Conservation (phyloP, 2,113 vertebrate genomes). For the Cervus canadensis region DNA sequence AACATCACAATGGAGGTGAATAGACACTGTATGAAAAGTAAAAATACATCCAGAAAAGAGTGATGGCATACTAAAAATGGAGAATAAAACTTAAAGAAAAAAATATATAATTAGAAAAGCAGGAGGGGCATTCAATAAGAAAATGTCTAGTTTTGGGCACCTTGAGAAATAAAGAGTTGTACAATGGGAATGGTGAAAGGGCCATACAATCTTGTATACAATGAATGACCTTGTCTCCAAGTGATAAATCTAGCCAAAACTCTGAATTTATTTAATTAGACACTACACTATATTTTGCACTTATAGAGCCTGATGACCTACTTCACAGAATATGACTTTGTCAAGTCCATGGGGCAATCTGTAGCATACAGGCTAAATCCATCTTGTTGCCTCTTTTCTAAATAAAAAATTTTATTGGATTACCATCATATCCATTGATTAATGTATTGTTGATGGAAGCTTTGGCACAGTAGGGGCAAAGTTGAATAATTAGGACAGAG, state of each 20-base stretch:
- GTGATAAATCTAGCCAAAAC: neutral
- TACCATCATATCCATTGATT: neutral
- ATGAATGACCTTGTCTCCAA: neutral
- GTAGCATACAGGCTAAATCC: neutral
- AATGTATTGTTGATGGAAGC: neutral
- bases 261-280: neutral
- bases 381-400: neutral
- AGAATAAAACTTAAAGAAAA: neutral
- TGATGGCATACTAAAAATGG: neutral
- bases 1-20: neutral
- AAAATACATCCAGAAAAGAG: neutral
- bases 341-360: neutral
- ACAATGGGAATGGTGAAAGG: neutral
- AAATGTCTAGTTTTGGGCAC: neutral
- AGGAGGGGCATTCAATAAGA: neutral
- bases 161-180: neutral
- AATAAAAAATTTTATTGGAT: neutral
- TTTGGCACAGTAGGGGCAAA: neutral
- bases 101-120: neutral
- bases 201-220: neutral
- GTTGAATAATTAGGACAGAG: neutral
- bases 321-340: neutral
- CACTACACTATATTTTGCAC: neutral
- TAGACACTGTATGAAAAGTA: neutral
- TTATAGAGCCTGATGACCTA: neutral